Percentiles rank a stretch among this genome's conserved stretches.
These are phyloP conservation scores for Aphelinus certus DNA, from an alignment of 1,140 invertebrate genomes.

Conservation along the genomic window DNA sequence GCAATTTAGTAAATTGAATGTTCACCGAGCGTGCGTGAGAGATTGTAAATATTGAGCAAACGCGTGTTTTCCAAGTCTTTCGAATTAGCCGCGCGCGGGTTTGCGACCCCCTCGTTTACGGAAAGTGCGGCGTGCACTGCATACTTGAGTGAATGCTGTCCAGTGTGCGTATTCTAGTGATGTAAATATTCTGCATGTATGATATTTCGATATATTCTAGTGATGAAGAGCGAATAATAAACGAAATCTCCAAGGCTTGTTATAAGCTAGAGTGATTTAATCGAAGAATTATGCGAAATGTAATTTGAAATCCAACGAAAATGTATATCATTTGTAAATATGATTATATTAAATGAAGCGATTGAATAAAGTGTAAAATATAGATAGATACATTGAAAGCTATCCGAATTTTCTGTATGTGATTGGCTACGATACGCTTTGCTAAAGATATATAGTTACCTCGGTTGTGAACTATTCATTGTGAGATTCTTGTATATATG, in stretches of 20 bases:
- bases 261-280: slow-evolving; percentile 31
- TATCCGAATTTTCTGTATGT: too few species aligned
- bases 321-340: slow-evolving; percentile 37
- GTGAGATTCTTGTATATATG: slow-evolving; percentile 43
- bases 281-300: slow-evolving; percentile 5
- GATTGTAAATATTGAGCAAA: too few species aligned
- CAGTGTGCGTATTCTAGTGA: too few species aligned
- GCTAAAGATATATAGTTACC: slow-evolving; percentile 31
- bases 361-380: background rate
- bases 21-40: background rate
- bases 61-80: too few species aligned
- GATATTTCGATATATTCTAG: too few species aligned
- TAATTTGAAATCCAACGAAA: slow-evolving; percentile 37
- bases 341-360: slow-evolving; percentile 1
- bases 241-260: slow-evolving; percentile 20
- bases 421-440: too few species aligned
- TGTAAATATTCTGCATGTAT: too few species aligned
- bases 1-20: too few species aligned
- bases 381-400: slow-evolving; percentile 36
- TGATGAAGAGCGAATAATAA: background rate
- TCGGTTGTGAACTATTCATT: slow-evolving; percentile 43
- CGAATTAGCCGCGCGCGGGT: too few species aligned
- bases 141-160: too few species aligned
- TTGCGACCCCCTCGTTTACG: too few species aligned
- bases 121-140: too few species aligned